Percentiles rank a stretch among this genome's conserved stretches.
Evolutionary conservation across 2,797 vertebrate species (phyloP).

Genomic region (Danio albolineatus): DNA sequence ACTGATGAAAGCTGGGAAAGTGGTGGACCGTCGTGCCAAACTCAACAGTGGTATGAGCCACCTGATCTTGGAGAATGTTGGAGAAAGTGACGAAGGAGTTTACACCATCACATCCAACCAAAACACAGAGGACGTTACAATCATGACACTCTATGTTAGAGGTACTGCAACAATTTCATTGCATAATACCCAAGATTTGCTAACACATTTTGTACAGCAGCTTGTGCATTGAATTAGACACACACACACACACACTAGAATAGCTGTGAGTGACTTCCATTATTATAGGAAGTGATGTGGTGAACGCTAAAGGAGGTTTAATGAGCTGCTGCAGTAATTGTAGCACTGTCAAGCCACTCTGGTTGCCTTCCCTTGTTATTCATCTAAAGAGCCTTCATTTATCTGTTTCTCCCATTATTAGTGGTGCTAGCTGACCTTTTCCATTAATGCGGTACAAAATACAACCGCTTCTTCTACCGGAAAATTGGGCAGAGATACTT

Average conservation of each 20-base stretch:
- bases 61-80: conserved; percentile 75
- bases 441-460: neutral
- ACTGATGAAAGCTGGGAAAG: conserved; percentile 65
- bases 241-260: conserved; percentile 15
- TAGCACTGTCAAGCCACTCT: conserved; percentile 56
- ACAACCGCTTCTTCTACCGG: neutral
- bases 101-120: conserved; percentile 73
- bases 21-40: conserved; percentile 64
- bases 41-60: conserved; percentile 65
- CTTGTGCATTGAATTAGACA: conserved; percentile 9
- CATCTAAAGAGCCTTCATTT: conserved; percentile 18
- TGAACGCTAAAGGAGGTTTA: conserved; percentile 52
- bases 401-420: conserved; percentile 26
- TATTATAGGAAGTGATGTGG: conserved; percentile 57
- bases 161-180: conserved; percentile 62
- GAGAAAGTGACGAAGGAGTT: conserved; percentile 76
- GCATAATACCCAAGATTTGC: neutral
- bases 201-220: neutral
- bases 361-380: conserved; percentile 51
- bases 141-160: conserved; percentile 75
- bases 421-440: neutral
- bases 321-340: conserved; percentile 57
- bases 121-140: conserved; percentile 52
- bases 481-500: neutral
- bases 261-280: conserved; percentile 52